Conservation (phyloP, 2,113 vertebrate species). For the Microtus montanus region DNA sequence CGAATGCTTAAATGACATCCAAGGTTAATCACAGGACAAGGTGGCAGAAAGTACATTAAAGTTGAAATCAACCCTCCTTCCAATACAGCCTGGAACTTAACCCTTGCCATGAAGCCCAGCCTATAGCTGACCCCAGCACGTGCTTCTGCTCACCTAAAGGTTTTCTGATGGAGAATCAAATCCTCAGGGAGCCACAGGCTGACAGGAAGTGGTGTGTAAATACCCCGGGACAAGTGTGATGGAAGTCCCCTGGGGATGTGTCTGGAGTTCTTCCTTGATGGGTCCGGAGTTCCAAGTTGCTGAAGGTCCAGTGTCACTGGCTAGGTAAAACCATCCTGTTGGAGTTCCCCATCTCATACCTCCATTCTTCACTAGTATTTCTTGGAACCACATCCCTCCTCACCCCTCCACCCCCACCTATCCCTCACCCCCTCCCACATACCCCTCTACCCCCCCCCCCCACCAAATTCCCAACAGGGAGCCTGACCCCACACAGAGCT, state of each 20-base stretch:
- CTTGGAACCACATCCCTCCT: not conserved
- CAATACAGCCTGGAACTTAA: not conserved
- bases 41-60: slow-evolving; percentile 87
- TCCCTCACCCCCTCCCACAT: too few relatives aligned
- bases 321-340: fast-evolving
- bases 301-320: not conserved
- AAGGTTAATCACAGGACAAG: slow-evolving; percentile 87
- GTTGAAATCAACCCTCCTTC: slow-evolving; percentile 60
- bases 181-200: not conserved
- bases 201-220: not conserved
- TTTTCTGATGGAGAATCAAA: not conserved
- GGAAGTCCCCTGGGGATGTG: fast-evolving
- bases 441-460: too few relatives aligned
- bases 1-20: slow-evolving; percentile 85
- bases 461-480: not conserved
- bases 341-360: fast-evolving
- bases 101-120: fast-evolving
- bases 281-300: not conserved
- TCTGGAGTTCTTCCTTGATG: fast-evolving
- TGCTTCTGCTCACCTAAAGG: not conserved
- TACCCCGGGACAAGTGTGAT: fast-evolving
- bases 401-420: too few relatives aligned
- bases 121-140: not conserved
- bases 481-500: not conserved
- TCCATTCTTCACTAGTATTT: not conserved